Base-by-base conservation (phyloP, 1,140 invertebrate genomes). In the Drosophila lowei region DNA sequence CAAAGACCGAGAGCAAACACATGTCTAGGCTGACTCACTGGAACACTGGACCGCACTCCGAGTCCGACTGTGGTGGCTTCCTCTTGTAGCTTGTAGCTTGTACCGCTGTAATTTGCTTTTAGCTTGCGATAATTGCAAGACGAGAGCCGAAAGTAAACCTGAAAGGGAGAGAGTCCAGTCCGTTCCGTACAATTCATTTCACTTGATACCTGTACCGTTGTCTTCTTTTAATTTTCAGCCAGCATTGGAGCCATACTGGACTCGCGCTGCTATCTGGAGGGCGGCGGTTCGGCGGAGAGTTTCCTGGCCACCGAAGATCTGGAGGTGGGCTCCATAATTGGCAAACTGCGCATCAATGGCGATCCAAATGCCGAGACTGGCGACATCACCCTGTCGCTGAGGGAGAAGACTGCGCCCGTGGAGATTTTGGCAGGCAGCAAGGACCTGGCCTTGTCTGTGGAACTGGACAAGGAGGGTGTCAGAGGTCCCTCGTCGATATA, bases 221-320 rank as follows among this genome's bases (percentile, higher is more conserved):
- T 66, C 7, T 67, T 15, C 58, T 65, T 62, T 66, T 23, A 11
- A 18, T 43, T 89, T 74, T 50, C 61, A 91, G 86, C 65, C 41
- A 60, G 63, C 15, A 56, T 79, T 67, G 93, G 92, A 91, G 93
- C 92, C 49, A 93, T 95, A 79, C 93, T 93, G 80, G 96, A 97
- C 92, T 96, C 95, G 79, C 93, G 97, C 88, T 98, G 97, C 90
- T 98, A 96, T 91, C 91, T 98, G 80, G 95, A 97, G 91, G 97
- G 96, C 76, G 97, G 97, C 25, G 96, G 96, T 25, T 97, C 97
- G 0, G 96, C 97, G 3, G 96, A 97, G 90, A 97, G 96, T 90
- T 97, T 98, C 84, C 96, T 97, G 89, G 96, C 98, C 63, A 95
- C 94, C 85, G 97, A 98, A 93, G 96, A 97, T 90, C 92, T 95